Conservation (phyloP, 2,888 invertebrate species). For the Watsonalla cultraria region DNA sequence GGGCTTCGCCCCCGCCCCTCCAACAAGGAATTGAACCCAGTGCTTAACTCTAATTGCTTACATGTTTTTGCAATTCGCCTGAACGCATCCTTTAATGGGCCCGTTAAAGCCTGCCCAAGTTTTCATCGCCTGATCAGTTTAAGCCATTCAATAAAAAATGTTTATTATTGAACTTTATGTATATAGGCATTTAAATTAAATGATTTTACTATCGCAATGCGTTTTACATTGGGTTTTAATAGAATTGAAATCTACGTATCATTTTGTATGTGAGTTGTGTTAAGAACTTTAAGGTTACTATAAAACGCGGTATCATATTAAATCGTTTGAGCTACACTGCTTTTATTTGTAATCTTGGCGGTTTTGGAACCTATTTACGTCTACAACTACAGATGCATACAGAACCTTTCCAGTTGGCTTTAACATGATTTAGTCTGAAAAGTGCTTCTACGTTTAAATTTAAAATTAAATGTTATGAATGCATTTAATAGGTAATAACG, state of each 20-base stretch:
- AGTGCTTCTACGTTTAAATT: too few relatives aligned
- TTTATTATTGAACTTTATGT: conserved; percentile 3
- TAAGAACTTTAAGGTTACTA: neutral
- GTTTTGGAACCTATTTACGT: too few relatives aligned
- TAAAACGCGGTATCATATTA: too few relatives aligned
- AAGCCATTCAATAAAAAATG: conserved; percentile 17
- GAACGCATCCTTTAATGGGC: conserved; percentile 47
- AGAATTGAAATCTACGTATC: neutral
- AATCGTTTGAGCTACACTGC: too few relatives aligned
- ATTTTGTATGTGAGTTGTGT: neutral
- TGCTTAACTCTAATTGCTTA: conserved; percentile 59
- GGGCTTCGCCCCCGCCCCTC: conserved; percentile 45
- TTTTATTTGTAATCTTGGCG: too few relatives aligned
- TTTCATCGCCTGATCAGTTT: conserved; percentile 16
- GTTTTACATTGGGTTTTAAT: conserved; percentile 3
- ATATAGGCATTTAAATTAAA: conserved; percentile 7
- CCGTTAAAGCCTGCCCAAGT: conserved; percentile 24
- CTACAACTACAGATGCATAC: too few relatives aligned
- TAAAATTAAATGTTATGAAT: too few relatives aligned
- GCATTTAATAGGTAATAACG: too few relatives aligned
- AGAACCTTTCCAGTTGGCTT: too few relatives aligned
- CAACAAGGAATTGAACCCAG: conserved; percentile 54
- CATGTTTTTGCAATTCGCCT: conserved; percentile 51
- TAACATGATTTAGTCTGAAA: too few relatives aligned
- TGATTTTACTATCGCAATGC: conserved; percentile 6